phyloP scores from a whole-genome alignment of 2,888 invertebrate species.

The Spodoptera exigua region DNA sequence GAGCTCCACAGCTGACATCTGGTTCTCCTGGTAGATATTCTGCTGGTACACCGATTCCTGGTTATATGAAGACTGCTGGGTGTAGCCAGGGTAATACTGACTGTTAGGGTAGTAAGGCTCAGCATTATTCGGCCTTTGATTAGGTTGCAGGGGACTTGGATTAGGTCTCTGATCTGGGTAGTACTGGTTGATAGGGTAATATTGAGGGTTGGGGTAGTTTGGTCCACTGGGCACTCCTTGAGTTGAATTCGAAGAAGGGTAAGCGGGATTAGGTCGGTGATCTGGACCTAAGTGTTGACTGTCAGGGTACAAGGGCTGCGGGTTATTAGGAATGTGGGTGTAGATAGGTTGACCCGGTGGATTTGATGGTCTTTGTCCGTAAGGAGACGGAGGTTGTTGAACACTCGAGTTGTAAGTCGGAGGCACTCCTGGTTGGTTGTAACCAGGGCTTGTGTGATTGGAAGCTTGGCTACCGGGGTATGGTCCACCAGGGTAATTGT shows the following conservation, averaged over 20 bases:
- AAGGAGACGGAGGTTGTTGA: constrained; percentile 9
- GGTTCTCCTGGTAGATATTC: constrained; percentile 46
- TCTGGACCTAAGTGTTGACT: constrained; percentile 42
- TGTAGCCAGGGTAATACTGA: constrained; percentile 29
- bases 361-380: constrained; percentile 29
- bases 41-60: constrained; percentile 41
- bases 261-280: constrained; percentile 34
- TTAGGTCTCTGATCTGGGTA: constrained; percentile 34
- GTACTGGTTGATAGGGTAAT: constrained; percentile 40
- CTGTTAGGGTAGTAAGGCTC: constrained; percentile 39
- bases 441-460: constrained; percentile 18
- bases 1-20: constrained; percentile 30
- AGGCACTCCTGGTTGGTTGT: constrained; percentile 28
- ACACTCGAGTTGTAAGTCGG: constrained; percentile 19
- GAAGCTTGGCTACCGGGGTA: constrained; percentile 24
- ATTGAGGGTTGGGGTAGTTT: constrained; percentile 38
- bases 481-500: constrained; percentile 26
- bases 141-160: constrained; percentile 29
- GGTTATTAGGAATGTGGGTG: constrained; percentile 38
- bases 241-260: constrained; percentile 30
- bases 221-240: constrained; percentile 24
- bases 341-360: constrained; percentile 42
- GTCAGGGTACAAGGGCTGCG: constrained; percentile 33
- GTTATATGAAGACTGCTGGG: constrained; percentile 20
- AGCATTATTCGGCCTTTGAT: constrained; percentile 29